These are phyloP conservation scores for Megaceryle torquata DNA, from an alignment of 2,113 vertebrate species.

Conservation along the genomic window DNA sequence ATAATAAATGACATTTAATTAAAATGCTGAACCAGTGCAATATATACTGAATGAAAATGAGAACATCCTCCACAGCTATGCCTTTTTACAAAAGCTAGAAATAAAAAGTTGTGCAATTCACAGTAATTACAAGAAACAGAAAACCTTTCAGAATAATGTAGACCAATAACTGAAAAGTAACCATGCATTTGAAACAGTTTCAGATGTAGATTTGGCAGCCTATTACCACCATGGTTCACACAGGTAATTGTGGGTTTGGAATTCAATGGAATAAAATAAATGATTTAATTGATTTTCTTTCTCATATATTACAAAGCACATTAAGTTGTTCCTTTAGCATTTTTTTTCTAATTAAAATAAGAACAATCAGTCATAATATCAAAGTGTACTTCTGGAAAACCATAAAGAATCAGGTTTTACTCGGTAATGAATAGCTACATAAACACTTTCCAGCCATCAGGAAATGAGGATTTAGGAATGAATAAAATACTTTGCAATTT, in stretches of 20 bases:
- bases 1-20: background rate
- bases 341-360: background rate
- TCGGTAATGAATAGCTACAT: background rate
- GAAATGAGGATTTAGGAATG: background rate
- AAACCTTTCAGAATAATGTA: background rate
- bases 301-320: background rate
- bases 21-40: background rate
- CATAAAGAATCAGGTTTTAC: background rate
- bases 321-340: background rate
- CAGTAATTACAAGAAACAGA: background rate
- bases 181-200: background rate
- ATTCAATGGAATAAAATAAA: background rate
- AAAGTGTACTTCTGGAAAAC: background rate
- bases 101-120: background rate
- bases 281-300: background rate
- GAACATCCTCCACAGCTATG: background rate
- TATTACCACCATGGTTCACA: background rate
- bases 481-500: background rate
- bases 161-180: background rate
- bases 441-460: background rate
- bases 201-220: background rate
- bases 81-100: background rate
- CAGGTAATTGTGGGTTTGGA: background rate
- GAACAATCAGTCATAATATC: background rate
- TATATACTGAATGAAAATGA: background rate